A percentile compares a stretch with the other conserved stretches of the same genome.
phyloP scores from a whole-genome alignment of 1,140 invertebrate species.

The Papilio helenus region DNA sequence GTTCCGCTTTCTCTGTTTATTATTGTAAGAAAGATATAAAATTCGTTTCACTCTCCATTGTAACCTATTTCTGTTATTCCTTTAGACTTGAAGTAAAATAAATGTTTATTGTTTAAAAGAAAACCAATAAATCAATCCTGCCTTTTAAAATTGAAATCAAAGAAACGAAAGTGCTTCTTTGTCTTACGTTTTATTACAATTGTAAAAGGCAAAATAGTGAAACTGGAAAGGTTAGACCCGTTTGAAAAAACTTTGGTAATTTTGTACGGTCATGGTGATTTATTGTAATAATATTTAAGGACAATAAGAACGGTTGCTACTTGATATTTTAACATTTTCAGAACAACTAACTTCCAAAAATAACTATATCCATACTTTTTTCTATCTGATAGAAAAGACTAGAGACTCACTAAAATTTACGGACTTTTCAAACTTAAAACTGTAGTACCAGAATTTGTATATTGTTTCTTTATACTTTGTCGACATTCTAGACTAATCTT shows the following conservation, averaged over 20 bases:
- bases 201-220: conserved; percentile 25
- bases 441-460: neutral
- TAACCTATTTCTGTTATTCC: conserved; percentile 4
- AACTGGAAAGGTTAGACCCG: conserved; percentile 13
- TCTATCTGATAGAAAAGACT: neutral
- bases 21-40: neutral
- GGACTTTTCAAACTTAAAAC: neutral
- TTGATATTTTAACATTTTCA: conserved; percentile 20
- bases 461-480: neutral
- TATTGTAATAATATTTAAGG: conserved; percentile 28
- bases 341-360: neutral
- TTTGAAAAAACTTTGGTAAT: conserved; percentile 7
- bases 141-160: conserved; percentile 26
- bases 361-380: neutral
- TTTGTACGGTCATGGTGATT: conserved; percentile 7
- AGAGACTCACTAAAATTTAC: neutral
- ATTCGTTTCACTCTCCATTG: conserved; percentile 20
- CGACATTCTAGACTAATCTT: neutral
- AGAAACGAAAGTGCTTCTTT: conserved; percentile 19
- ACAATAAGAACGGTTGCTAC: conserved; percentile 20
- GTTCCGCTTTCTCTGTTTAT: conserved; percentile 11
- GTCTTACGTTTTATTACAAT: conserved; percentile 8
- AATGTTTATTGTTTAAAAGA: neutral
- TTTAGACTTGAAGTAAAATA: neutral
- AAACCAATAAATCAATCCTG: conserved; percentile 13